Evolutionary conservation across 2,797 vertebrate species (phyloP), one percentile per base, ranked within the genome.

Genomic region (Phalloptychus januarius): DNA sequence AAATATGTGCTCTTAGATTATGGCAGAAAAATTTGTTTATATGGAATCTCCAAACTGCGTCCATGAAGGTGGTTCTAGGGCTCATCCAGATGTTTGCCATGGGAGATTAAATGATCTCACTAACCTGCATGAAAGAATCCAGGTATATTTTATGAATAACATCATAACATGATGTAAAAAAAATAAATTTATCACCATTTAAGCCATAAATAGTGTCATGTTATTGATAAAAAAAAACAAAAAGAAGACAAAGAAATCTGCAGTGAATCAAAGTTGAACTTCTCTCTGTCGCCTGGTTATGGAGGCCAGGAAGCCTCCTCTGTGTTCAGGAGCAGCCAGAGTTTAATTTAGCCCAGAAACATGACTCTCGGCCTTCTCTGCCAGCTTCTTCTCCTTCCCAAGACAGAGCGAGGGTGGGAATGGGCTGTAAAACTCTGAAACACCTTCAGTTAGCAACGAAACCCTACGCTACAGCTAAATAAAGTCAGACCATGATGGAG

Each of bases 291-390:
- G 38, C 69, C 54, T 75, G 52, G 36, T 1, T 72, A 77, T 77
- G 70, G 74, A 80, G 79, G 78, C 90, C 87, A 92, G 81, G 90
- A 86, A 89, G 88, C 69, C 88, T 90, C 65, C 80, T 80, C 80
- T 76, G 72, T 61, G 83, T 78, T 84, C 70, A 75, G 87, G 75
- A 86, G 83, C 85, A 25, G 69, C 48, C 79, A 71, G 76, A 71
- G 93, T 93, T 93, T 88, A 93, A 94, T 94, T 95, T 95, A 95
- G 94, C 93, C 75, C 65, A 70, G 89, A 86, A 88, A 92, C 86
- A 85, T 78, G 91, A 92, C 85, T 86, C 91, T 78, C 12, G 18
- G 70, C 76, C 85, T 85, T 77, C 79, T 80, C 88, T 65, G 80
- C 84, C 87, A 90, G 79, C 87, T 90, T 86, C 84, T 84, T 89